Conservation (phyloP, 2,888 invertebrate species). For the Idaea aversata region DNA sequence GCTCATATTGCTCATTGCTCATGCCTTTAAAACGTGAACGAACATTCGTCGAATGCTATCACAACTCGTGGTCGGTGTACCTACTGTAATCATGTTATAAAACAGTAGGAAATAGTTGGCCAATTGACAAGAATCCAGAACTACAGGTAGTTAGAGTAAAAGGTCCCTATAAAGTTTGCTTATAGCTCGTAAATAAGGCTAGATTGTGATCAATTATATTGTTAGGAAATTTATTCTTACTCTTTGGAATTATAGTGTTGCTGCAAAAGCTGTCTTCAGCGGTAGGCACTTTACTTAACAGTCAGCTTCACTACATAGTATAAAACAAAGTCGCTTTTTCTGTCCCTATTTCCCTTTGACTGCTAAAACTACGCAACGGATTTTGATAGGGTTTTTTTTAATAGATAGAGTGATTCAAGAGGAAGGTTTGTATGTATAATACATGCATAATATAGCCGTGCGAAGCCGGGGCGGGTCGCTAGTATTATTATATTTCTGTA, state of each 20-base stretch:
- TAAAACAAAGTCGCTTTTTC: too few species aligned
- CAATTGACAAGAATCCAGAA: neutral
- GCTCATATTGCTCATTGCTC: too few species aligned
- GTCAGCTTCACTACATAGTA: too few species aligned
- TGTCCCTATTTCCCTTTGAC: too few species aligned
- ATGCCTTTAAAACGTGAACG: neutral
- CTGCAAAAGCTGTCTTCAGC: neutral
- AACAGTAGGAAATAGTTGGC: neutral
- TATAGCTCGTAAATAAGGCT: neutral
- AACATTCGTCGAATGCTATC: neutral
- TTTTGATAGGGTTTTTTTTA: too few species aligned
- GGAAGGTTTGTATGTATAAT: too few species aligned
- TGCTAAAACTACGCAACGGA: too few species aligned
- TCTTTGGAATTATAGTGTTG: neutral
- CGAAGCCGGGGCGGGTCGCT: too few species aligned
- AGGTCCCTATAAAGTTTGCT: neutral
- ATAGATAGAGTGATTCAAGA: too few species aligned
- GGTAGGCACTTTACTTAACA: too few species aligned
- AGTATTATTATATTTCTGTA: too few species aligned
- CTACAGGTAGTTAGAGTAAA: neutral
- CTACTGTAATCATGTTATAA: neutral
- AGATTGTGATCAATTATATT: slow-evolving; percentile 16
- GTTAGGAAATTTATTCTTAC: neutral
- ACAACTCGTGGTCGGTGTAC: neutral
- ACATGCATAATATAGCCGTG: too few species aligned